A percentile compares a stretch with the other conserved stretches of the same genome.
Conservation (phyloP, 1,140 invertebrate genomes). For the Meloidogyne floridensis region DNA sequence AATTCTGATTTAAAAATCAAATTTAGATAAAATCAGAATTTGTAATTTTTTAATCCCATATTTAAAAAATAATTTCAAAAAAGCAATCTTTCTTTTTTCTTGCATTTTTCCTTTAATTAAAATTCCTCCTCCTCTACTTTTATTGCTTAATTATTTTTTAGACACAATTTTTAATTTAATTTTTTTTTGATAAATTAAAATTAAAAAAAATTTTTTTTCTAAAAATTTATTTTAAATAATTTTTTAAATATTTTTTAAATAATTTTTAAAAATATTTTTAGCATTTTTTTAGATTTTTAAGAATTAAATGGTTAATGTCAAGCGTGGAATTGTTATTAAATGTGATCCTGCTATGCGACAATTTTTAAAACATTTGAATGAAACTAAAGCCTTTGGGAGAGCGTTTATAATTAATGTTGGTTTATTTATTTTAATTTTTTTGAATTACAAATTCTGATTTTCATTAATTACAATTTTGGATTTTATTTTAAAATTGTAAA, state of each 20-base stretch:
- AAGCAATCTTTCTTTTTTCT: not conserved
- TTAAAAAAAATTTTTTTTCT: not conserved
- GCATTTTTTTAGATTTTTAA: not conserved
- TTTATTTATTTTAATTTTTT: not conserved
- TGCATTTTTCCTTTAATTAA: not conserved
- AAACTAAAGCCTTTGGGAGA: constrained; percentile 83
- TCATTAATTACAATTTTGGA: not conserved
- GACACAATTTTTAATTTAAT: too few species aligned
- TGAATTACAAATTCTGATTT: not conserved
- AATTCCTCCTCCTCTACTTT: not conserved
- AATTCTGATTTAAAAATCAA: too few species aligned
- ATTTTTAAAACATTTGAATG: constrained; percentile 92
- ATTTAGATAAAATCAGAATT: too few species aligned
- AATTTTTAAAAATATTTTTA: not conserved
- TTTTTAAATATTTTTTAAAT: constrained; percentile 14
- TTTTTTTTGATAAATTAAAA: too few species aligned
- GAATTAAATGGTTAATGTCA: constrained; percentile 80
- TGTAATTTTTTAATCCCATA: too few species aligned
- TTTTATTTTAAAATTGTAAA: not conserved
- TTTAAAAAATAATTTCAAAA: too few species aligned
- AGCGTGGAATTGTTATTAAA: constrained; percentile 84
- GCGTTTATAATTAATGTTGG: constrained; percentile 79
- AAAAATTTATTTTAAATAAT: not conserved
- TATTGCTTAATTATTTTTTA: not conserved
- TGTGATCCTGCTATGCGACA: constrained; percentile 99